These are phyloP conservation scores for Platycheirus rosarum DNA, from an alignment of 2,888 invertebrate species.

Conservation along the genomic window DNA sequence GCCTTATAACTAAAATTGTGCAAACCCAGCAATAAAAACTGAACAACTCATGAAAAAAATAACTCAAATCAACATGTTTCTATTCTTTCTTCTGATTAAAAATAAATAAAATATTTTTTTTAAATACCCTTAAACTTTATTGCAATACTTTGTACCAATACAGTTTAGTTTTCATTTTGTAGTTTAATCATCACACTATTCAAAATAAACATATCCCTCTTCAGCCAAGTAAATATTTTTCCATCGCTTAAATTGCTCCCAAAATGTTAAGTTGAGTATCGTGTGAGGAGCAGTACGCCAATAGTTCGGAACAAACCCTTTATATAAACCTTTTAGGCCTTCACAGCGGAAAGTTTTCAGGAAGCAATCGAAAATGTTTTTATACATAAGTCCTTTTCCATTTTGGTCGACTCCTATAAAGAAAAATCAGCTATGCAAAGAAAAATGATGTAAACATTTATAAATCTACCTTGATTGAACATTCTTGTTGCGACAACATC, in stretches of 20 bases:
- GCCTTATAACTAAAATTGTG: slow-evolving; percentile 51
- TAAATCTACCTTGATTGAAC: slow-evolving; percentile 90
- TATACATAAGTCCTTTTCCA: slow-evolving; percentile 87
- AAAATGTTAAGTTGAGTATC: slow-evolving; percentile 89
- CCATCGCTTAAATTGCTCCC: slow-evolving; percentile 84
- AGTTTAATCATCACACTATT: slow-evolving; percentile 20
- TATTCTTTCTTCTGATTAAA: background rate
- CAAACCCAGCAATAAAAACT: slow-evolving; percentile 26
- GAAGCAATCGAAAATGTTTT: slow-evolving; percentile 89
- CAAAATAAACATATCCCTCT: slow-evolving; percentile 73
- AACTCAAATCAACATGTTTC: background rate
- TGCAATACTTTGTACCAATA: slow-evolving; percentile 62
- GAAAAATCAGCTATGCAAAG: background rate
- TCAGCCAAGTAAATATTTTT: slow-evolving; percentile 75
- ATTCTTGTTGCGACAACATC: slow-evolving; percentile 93
- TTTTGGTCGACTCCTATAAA: slow-evolving; percentile 85
- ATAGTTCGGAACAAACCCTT: slow-evolving; percentile 90
- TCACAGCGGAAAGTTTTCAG: slow-evolving; percentile 89
- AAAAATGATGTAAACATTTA: too few species aligned
- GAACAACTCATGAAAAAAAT: slow-evolving; percentile 17
- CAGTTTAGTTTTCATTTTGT: background rate
- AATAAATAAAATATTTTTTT: background rate
- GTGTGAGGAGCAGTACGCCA: slow-evolving; percentile 91
- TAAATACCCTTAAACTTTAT: slow-evolving; percentile 55
- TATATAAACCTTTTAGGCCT: slow-evolving; percentile 90